Evolutionary conservation across 2,797 vertebrate genomes (phyloP).

Genomic region (Phataginus tricuspis): DNA sequence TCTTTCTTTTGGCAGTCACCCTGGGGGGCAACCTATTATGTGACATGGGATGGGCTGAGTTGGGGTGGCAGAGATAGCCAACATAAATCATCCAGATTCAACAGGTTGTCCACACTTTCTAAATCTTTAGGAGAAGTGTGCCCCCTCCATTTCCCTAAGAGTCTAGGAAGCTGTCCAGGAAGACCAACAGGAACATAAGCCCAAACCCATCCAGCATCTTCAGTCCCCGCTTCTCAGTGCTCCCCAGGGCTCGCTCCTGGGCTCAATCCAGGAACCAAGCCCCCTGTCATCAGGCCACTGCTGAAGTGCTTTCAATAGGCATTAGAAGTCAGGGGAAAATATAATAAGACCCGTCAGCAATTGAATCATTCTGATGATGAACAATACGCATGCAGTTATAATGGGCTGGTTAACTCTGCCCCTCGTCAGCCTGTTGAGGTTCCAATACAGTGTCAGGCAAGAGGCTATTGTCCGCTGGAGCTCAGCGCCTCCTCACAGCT

Average conservation of each 20-base stretch:
- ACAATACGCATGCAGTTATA: background rate
- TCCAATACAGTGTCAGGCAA: background rate
- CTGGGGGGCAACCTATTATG: background rate
- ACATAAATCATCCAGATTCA: background rate
- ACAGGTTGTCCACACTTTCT: background rate
- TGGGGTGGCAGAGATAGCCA: background rate
- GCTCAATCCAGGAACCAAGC: background rate
- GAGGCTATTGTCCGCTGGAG: background rate
- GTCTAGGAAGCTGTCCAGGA: background rate
- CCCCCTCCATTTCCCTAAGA: background rate
- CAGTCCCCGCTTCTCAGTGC: background rate
- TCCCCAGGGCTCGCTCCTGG: background rate
- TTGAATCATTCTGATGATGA: background rate
- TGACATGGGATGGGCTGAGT: background rate
- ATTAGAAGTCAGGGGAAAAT: background rate
- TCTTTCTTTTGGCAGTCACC: background rate
- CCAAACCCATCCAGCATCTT: background rate
- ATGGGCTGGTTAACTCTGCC: background rate
- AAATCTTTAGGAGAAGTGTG: background rate
- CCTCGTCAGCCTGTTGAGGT: background rate
- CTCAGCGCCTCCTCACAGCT: slow-evolving; percentile 12
- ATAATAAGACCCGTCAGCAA: background rate
- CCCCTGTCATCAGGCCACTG: background rate
- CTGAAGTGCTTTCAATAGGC: background rate
- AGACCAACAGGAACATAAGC: background rate